These are phyloP conservation scores for Apistogramma diplotaenia DNA, from an alignment of 2,113 vertebrate genomes.

Conservation along the genomic window DNA sequence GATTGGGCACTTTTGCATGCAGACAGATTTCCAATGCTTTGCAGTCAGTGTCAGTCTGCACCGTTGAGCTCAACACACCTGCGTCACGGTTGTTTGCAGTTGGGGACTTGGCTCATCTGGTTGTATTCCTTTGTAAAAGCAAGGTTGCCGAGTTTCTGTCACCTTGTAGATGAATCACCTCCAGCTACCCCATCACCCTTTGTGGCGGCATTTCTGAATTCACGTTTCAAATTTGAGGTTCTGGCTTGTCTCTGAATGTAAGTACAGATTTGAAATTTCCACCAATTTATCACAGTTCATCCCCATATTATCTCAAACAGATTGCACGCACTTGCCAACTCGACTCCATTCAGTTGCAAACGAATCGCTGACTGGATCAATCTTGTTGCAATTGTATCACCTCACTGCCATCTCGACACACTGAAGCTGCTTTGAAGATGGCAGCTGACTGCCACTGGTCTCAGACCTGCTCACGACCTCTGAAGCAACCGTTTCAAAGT, in stretches of 20 bases:
- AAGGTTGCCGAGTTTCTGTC: neutral
- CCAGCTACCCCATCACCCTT: neutral
- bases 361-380: fast-evolving
- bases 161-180: neutral
- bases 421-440: neutral
- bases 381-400: neutral
- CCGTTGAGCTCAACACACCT: neutral
- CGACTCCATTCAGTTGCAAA: neutral
- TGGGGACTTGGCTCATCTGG: neutral
- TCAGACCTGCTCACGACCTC: neutral
- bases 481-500: neutral
- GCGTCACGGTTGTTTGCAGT: too few relatives aligned
- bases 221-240: neutral
- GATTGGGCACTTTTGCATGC: too few relatives aligned
- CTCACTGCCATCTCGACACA: neutral
- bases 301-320: neutral
- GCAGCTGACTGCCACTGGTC: neutral
- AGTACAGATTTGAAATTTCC: neutral
- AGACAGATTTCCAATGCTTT: too few relatives aligned
- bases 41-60: too few relatives aligned
- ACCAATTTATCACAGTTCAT: neutral
- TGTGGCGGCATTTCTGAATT: neutral
- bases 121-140: neutral
- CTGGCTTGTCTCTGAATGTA: neutral
- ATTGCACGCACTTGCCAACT: neutral